Conservation (phyloP, 1,140 invertebrate species). For the Chymomyza costata region DNA sequence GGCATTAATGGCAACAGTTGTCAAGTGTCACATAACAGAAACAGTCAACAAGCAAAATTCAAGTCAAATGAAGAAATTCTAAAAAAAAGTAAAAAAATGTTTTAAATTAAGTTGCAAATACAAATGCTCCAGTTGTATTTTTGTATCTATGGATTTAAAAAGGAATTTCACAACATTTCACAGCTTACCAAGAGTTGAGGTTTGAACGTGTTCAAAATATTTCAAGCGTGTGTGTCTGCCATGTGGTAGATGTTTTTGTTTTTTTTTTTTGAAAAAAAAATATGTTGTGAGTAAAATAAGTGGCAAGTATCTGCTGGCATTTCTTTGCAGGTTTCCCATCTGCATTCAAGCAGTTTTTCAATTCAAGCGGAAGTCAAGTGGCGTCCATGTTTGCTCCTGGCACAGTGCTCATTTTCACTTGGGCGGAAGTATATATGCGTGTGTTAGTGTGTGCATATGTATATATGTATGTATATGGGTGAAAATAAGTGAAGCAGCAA, state of each 20-base stretch:
- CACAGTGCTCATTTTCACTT: too few relatives aligned
- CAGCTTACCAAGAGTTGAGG: too few relatives aligned
- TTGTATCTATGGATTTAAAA: too few relatives aligned
- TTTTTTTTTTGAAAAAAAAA: too few relatives aligned
- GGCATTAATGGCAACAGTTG: slow-evolving; percentile 69
- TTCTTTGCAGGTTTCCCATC: slow-evolving; percentile 26
- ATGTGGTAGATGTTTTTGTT: too few relatives aligned
- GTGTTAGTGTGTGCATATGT: slow-evolving; percentile 1
- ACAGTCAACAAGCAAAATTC: slow-evolving; percentile 4
- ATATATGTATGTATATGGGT: too few relatives aligned
- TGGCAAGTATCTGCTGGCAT: slow-evolving; percentile 15
- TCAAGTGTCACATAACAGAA: slow-evolving; percentile 36
- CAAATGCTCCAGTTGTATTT: too few relatives aligned
- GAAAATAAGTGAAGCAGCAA: too few relatives aligned
- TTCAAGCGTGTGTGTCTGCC: slow-evolving; percentile 51
- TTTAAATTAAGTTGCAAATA: too few relatives aligned
- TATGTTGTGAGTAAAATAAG: slow-evolving; percentile 9
- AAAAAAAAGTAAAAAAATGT: too few relatives aligned
- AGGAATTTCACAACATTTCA: too few relatives aligned
- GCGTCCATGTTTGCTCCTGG: slow-evolving; percentile 7
- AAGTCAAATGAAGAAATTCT: slow-evolving; percentile 26
- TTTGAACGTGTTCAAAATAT: slow-evolving; percentile 20
- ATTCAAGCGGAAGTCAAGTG: slow-evolving; percentile 58
- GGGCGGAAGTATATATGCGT: slow-evolving; percentile 27
- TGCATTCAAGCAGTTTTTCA: slow-evolving; percentile 53